phyloP scores from a whole-genome alignment of 2,113 vertebrate genomes.

The Oplegnathus fasciatus region DNA sequence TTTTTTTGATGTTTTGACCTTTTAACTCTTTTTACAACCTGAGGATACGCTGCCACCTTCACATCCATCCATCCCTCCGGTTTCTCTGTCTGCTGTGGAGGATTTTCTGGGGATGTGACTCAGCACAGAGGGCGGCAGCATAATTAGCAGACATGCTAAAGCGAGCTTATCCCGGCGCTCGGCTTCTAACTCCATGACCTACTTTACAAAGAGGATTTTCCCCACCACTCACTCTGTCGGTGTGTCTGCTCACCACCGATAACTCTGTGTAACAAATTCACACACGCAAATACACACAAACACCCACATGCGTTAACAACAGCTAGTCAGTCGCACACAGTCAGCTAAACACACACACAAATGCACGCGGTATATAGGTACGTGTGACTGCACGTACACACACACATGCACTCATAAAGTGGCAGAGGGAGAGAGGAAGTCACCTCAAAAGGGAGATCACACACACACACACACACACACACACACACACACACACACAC shows the following conservation, averaged over 20 bases:
- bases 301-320: slow-evolving; percentile 5
- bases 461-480: not conserved
- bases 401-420: slow-evolving; percentile 24
- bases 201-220: slow-evolving; percentile 85
- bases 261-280: slow-evolving; percentile 70
- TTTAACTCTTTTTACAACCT: slow-evolving; percentile 8
- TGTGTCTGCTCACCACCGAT: slow-evolving; percentile 75
- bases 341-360: slow-evolving; percentile 31
- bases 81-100: slow-evolving; percentile 33
- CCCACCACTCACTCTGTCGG: slow-evolving; percentile 68
- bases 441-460: slow-evolving; percentile 11
- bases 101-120: slow-evolving; percentile 77
- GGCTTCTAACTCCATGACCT: slow-evolving; percentile 81
- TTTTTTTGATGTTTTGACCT: not conserved
- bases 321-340: slow-evolving; percentile 34
- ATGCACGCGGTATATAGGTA: not conserved
- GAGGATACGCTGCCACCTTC: not conserved
- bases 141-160: slow-evolving; percentile 81
- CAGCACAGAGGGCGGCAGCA: slow-evolving; percentile 73
- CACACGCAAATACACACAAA: slow-evolving; percentile 42
- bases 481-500: slow-evolving; percentile 16
- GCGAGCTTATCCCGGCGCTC: slow-evolving; percentile 74
- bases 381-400: not conserved
- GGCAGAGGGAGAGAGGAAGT: not conserved
- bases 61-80: slow-evolving; percentile 25